Conservation (phyloP, 2,113 vertebrate species). For the Beaufortia kweichowensis region DNA sequence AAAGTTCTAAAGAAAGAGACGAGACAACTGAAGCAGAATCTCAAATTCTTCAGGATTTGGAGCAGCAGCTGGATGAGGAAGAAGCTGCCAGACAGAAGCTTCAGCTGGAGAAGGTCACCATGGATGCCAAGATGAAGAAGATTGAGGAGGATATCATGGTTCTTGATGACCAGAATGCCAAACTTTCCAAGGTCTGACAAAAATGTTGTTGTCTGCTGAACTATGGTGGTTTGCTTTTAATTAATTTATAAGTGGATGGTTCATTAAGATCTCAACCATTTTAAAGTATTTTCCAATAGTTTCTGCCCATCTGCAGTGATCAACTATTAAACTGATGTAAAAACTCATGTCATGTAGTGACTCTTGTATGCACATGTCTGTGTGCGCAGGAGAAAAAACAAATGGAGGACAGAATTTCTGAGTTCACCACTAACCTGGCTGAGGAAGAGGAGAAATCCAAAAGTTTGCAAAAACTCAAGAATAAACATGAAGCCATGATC, state of each 20-base stretch:
- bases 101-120: constrained; percentile 86
- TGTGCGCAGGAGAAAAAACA: constrained; percentile 89
- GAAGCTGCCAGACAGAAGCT: constrained; percentile 84
- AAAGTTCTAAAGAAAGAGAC: not conserved
- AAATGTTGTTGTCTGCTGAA: not conserved
- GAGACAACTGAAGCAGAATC: not conserved
- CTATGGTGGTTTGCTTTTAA: no score
- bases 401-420: constrained; percentile 88
- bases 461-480: constrained; percentile 95
- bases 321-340: not conserved
- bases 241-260: no score
- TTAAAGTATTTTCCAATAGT: not conserved
- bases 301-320: not conserved
- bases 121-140: constrained; percentile 85
- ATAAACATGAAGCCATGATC: constrained; percentile 97
- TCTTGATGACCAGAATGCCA: constrained; percentile 83
- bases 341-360: not conserved
- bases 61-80: constrained; percentile 87
- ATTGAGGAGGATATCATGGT: constrained; percentile 83
- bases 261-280: not conserved
- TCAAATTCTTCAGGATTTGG: constrained; percentile 75
- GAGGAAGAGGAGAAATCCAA: constrained; percentile 98
- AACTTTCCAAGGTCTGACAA: constrained; percentile 78
- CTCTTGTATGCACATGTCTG: not conserved
- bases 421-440: constrained; percentile 88